These are phyloP conservation scores for Incurvaria masculella DNA, from an alignment of 2,888 invertebrate genomes.

Conservation along the genomic window DNA sequence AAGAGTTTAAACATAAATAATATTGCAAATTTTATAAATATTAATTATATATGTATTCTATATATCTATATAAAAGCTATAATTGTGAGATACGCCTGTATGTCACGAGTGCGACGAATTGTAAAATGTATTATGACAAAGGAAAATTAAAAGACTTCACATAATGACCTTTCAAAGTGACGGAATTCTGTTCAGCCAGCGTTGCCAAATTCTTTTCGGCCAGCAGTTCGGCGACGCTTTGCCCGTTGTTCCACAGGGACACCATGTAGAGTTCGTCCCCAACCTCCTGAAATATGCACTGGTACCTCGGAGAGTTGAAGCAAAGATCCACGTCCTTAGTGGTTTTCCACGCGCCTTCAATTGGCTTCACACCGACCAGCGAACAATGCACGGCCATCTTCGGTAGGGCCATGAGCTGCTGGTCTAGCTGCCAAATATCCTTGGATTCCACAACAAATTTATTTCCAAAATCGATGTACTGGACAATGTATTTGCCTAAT, in stretches of 20 bases:
- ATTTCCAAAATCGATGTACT: conserved; percentile 77
- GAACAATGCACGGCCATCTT: conserved; percentile 69
- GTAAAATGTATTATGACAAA: too few species aligned
- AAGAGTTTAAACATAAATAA: too few species aligned
- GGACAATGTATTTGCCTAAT: conserved; percentile 60
- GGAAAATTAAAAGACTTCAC: too few species aligned
- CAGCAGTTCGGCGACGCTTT: conserved; percentile 44
- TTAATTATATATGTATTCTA: too few species aligned
- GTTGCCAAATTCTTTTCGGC: conserved; percentile 49
- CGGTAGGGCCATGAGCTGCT: conserved; percentile 61
- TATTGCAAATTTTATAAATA: too few species aligned
- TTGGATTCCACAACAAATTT: conserved; percentile 58
- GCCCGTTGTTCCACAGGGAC: conserved; percentile 44
- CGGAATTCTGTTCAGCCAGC: conserved; percentile 32
- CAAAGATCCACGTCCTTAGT: conserved; percentile 53
- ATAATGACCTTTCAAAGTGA: conserved; percentile 39
- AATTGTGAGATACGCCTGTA: too few species aligned
- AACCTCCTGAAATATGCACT: conserved; percentile 54
- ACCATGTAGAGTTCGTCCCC: conserved; percentile 47
- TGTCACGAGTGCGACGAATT: too few species aligned
- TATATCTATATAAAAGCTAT: too few species aligned
- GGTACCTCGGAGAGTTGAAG: conserved; percentile 59
- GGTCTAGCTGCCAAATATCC: conserved; percentile 69
- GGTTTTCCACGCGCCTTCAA: conserved; percentile 58
- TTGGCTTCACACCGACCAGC: conserved; percentile 54